Evolutionary conservation across 2,888 invertebrate species (phyloP), one percentile per base, ranked within the genome.

Genomic region (Netelia virgata): DNA sequence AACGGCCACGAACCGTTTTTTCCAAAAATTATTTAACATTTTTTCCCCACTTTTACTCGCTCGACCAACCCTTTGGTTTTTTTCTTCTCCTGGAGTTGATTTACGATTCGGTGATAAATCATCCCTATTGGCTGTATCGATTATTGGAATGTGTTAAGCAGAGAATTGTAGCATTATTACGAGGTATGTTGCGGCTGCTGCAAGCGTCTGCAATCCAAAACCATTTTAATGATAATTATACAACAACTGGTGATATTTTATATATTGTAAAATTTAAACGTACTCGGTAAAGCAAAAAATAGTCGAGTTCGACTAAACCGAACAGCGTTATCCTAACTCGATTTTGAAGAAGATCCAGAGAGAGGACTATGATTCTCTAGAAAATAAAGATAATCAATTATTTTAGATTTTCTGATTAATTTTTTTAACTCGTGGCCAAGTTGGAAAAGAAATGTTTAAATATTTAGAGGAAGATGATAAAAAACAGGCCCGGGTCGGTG

Each of bases 91-190:
- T 28, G 5, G 28, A 2, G 28, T 5, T 5, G 5, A 5, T 28
- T 28, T 5, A 28, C 28, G 5, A 28, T 28, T 28, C 28, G 28
- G 28, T 28, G 28, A 28, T 28, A 28, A 28, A 28, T 5, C 5
- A 28, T 28, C 5, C 5, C 5, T 23, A 23, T 23, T 23, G 23
- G 23, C 1, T 43, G 1, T 72, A 61, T 61, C n/a, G 59, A 70
- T 16, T 8, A 18, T 57, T 57, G 23, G 23, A 28, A 14, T 59
- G 2, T 23, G 69, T 77, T 53, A 59, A n/a, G 43, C 28, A 63
- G 59, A 59, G 55, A 78, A 72, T 66, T 79, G 79, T 41, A 72
- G 43, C 79, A 79, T 79, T 72, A 79, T 43, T 9, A 57, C 55
- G 11, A 79, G 28, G 16, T 79, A 72, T 11, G 63, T 57, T 11